Evolutionary conservation across 2,888 invertebrate species (phyloP).

Genomic region (Conops quadrifasciatus): DNA sequence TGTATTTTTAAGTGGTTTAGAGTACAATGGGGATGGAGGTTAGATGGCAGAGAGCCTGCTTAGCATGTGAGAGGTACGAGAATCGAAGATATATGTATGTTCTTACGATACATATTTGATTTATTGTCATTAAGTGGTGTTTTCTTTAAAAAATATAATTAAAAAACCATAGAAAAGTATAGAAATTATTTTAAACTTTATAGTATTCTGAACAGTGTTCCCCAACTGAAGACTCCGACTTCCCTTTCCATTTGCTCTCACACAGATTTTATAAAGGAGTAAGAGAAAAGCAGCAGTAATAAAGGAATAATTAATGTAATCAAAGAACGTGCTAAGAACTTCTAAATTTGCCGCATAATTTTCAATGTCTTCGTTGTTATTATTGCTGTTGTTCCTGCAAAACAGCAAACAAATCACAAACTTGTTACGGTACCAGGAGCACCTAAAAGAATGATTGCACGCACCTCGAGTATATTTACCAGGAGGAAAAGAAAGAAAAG

Average conservation of each 20-base stretch:
- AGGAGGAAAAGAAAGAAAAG: conserved; percentile 37
- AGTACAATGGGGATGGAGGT: conserved; percentile 63
- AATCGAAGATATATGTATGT: too few species aligned
- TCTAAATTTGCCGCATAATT: conserved; percentile 38
- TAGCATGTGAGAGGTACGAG: too few species aligned
- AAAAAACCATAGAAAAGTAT: neutral
- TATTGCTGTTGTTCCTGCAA: neutral
- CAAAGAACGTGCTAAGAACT: conserved; percentile 51
- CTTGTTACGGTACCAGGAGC: neutral
- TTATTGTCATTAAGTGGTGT: too few species aligned
- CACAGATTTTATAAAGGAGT: conserved; percentile 47
- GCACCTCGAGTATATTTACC: conserved; percentile 12
- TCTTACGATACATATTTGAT: too few species aligned
- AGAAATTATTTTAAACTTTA: neutral
- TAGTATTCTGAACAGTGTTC: neutral
- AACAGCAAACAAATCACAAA: conserved; percentile 27
- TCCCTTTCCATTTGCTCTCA: neutral
- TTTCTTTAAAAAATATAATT: too few species aligned
- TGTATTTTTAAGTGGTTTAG: neutral
- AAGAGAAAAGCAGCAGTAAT: too few species aligned
- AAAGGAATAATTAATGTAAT: conserved; percentile 63
- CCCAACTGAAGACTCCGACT: too few species aligned
- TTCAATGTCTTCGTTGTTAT: neutral
- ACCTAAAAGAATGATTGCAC: conserved; percentile 13
- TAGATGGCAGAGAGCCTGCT: conserved; percentile 66